These are phyloP conservation scores for Meda fulgida DNA, from an alignment of 2,797 vertebrate species.

Conservation along the genomic window DNA sequence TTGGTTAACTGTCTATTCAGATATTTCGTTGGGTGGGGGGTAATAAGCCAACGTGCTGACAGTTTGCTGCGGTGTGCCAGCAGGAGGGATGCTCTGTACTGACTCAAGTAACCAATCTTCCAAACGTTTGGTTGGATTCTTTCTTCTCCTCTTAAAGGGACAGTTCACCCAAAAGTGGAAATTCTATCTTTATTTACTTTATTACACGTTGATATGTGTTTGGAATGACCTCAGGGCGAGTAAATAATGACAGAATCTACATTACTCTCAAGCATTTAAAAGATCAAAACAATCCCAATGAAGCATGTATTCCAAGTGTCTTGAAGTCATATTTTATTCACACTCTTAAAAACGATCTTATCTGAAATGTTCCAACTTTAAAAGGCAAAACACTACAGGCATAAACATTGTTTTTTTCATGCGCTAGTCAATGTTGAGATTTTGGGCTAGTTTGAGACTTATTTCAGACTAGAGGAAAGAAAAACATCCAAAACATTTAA, in stretches of 20 bases:
- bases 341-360: neutral
- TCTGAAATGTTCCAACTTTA: neutral
- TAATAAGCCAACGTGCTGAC: neutral
- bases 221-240: neutral
- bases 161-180: neutral
- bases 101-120: neutral
- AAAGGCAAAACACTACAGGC: neutral
- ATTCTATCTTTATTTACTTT: neutral
- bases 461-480: neutral
- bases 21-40: neutral
- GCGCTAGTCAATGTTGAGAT: neutral
- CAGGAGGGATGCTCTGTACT: constrained; percentile 18
- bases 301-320: neutral
- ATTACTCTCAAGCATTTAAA: neutral
- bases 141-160: neutral
- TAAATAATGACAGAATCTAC: neutral
- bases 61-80: neutral
- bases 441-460: neutral
- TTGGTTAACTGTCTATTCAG: constrained; percentile 9
- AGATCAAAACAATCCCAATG: neutral
- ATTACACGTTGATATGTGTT: neutral
- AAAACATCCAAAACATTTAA: neutral
- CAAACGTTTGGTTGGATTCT: neutral
- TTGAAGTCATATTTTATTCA: constrained; percentile 11
- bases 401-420: neutral